These are phyloP conservation scores for Aplysia californica DNA, from an alignment of 1,140 invertebrate genomes.

Conservation along the genomic window DNA sequence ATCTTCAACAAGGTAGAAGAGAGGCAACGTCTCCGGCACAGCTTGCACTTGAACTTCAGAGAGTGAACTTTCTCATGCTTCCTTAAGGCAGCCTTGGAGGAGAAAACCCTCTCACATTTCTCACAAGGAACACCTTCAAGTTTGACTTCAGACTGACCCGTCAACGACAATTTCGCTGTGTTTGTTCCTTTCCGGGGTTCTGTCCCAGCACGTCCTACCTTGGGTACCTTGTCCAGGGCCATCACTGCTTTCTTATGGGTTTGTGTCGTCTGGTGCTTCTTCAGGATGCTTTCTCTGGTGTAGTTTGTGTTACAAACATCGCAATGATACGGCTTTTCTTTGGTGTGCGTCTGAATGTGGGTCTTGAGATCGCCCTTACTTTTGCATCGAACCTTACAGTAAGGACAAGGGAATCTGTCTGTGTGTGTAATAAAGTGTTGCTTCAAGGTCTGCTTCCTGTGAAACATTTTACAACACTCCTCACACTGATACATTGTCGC, in stretches of 20 bases:
- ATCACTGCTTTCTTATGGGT: slow-evolving; percentile 1
- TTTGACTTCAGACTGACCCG: slow-evolving; percentile 17
- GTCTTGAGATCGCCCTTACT: slow-evolving; percentile 24
- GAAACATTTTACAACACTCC: slow-evolving; percentile 17
- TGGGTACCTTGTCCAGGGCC: too few relatives aligned
- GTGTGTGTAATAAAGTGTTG: slow-evolving; percentile 31
- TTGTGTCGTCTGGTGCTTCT: slow-evolving; percentile 22
- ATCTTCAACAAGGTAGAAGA: slow-evolving; percentile 12
- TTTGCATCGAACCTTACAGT: slow-evolving; percentile 23
- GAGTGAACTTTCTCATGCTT: slow-evolving; percentile 11
- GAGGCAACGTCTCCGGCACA: slow-evolving; percentile 13
- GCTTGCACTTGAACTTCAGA: slow-evolving; percentile 3
- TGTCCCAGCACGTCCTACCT: too few relatives aligned
- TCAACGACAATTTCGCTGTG: too few relatives aligned
- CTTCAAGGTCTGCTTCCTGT: slow-evolving; percentile 25
- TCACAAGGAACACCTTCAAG: slow-evolving; percentile 10
- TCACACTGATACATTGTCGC: slow-evolving; percentile 19
- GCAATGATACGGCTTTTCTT: slow-evolving; percentile 27
- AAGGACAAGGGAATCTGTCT: slow-evolving; percentile 25
- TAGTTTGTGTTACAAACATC: slow-evolving; percentile 27
- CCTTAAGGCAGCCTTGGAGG: not conserved
- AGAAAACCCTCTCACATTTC: not conserved
- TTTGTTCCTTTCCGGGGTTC: too few relatives aligned
- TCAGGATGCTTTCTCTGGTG: slow-evolving; percentile 25
- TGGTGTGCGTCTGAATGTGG: slow-evolving; percentile 28